Percentiles rank a stretch among this genome's conserved stretches.
Conservation (phyloP, 2,888 invertebrate genomes). For the Caenorhabditis sp. region DNA sequence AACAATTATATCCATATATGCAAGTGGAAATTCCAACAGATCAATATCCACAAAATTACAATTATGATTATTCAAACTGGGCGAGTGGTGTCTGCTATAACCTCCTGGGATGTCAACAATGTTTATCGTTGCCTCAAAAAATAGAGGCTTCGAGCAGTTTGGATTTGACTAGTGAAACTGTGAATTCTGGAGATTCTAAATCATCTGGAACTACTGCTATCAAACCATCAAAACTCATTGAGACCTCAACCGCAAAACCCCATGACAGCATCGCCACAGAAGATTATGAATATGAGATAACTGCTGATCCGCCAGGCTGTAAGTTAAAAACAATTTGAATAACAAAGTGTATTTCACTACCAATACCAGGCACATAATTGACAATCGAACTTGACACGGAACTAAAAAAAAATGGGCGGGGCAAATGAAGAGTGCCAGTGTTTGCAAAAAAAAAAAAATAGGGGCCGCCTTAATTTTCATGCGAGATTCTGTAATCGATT, state of each 20-base stretch:
- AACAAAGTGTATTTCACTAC: no score
- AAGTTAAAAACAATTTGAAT: no score
- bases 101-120: constrained; percentile 29
- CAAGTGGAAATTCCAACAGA: constrained; percentile 21
- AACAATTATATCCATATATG: constrained; percentile 37
- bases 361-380: no score
- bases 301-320: constrained; percentile 43
- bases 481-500: no score
- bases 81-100: constrained; percentile 24
- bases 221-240: neutral
- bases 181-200: constrained; percentile 34
- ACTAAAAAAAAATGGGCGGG: no score
- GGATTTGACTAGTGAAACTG: constrained; percentile 3
- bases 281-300: constrained; percentile 42
- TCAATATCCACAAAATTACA: constrained; percentile 24
- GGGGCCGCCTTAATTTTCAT: no score
- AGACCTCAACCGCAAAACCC: neutral
- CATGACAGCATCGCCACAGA: neutral
- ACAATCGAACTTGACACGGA: no score
- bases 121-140: constrained; percentile 13
- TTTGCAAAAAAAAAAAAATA: no score
- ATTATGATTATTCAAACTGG: constrained; percentile 17
- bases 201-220: neutral
- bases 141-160: neutral
- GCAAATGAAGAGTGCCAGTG: no score